phyloP scores from a whole-genome alignment of 1,140 invertebrate genomes.

The Meloidogyne exigua region DNA sequence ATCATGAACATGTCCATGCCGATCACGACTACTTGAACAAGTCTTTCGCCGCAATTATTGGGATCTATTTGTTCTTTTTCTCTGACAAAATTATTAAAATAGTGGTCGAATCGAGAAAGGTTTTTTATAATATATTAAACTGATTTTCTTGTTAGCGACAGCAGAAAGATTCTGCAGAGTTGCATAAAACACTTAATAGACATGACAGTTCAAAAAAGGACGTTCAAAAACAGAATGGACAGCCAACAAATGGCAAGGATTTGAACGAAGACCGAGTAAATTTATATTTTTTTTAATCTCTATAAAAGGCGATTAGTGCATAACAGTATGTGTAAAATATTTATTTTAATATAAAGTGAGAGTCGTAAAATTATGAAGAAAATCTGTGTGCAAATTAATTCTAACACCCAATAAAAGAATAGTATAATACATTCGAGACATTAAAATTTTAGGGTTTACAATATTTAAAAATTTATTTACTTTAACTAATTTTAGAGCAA shows the following conservation, averaged over 20 bases:
- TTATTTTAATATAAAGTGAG: too few species aligned
- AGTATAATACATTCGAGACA: too few species aligned
- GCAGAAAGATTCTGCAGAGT: neutral
- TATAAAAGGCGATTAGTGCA: too few species aligned
- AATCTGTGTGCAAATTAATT: too few species aligned
- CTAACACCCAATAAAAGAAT: too few species aligned
- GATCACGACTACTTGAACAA: constrained; percentile 52
- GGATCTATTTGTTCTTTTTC: constrained; percentile 63
- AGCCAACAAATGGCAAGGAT: constrained; percentile 4
- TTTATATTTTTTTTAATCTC: too few species aligned
- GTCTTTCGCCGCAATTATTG: constrained; percentile 57
- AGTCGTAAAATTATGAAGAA: too few species aligned
- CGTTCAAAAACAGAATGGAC: constrained; percentile 7
- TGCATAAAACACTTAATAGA: neutral
- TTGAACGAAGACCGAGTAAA: neutral
- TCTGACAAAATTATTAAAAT: constrained; percentile 61
- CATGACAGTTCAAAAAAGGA: neutral
- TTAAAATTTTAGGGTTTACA: too few species aligned
- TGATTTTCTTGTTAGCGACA: neutral
- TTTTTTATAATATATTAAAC: constrained; percentile 20
- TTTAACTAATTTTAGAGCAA: neutral
- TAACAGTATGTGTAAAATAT: too few species aligned
- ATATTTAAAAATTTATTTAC: too few species aligned
- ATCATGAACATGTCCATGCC: constrained; percentile 17
- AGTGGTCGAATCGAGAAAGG: constrained; percentile 57